Conservation (phyloP, 2,888 invertebrate species). For the Sarcophaga subvicina region DNA sequence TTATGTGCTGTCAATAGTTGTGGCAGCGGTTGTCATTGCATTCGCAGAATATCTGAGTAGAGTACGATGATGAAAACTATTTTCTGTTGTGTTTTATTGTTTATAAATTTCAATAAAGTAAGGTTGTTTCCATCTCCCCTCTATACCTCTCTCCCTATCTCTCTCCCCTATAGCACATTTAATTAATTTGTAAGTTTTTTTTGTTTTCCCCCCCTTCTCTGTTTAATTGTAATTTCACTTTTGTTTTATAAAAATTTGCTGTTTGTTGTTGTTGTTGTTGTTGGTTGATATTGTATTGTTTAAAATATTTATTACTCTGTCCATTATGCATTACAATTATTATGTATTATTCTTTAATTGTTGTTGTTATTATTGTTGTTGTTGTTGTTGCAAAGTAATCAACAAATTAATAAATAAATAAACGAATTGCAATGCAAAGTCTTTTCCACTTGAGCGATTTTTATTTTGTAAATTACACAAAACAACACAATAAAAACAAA, state of each 20-base stretch:
- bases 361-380: conserved; percentile 46
- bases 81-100: conserved; percentile 33
- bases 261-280: background rate
- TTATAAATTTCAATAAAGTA: conserved; percentile 42
- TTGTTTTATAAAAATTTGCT: background rate
- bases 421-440: conserved; percentile 38
- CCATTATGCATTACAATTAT: conserved; percentile 18
- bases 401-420: conserved; percentile 13
- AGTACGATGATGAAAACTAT: conserved; percentile 13
- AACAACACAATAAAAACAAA: background rate
- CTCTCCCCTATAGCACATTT: background rate
- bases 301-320: conserved; percentile 37
- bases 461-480: conserved; percentile 28
- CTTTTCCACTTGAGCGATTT: conserved; percentile 40
- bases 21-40: conserved; percentile 5
- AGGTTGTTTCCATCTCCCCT: background rate
- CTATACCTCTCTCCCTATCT: background rate
- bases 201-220: background rate
- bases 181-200: background rate
- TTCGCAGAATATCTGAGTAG: background rate
- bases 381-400: conserved; percentile 47
- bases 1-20: background rate
- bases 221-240: background rate
- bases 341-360: conserved; percentile 31
- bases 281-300: background rate